These are phyloP conservation scores for Pterophyllum scalare DNA, from an alignment of 2,113 vertebrate species.

Conservation along the genomic window DNA sequence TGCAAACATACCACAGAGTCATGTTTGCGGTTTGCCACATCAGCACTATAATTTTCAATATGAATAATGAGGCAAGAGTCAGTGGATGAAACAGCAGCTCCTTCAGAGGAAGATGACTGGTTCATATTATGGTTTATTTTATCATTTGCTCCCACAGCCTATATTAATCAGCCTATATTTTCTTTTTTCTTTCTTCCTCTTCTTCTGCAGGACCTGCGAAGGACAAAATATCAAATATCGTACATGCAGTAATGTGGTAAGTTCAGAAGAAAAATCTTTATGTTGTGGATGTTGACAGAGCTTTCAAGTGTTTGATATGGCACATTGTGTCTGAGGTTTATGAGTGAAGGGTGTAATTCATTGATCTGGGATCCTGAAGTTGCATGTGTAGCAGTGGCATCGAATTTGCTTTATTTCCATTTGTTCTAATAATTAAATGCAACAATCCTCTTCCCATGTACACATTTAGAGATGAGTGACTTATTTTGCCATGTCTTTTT, in stretches of 20 bases:
- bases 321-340: background rate
- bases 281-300: slow-evolving; percentile 27
- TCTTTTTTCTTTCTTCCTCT: slow-evolving; percentile 55
- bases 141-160: slow-evolving; percentile 37
- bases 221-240: slow-evolving; percentile 96
- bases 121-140: slow-evolving; percentile 56
- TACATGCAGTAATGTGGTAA: slow-evolving; percentile 98
- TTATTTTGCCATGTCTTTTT: background rate
- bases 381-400: background rate
- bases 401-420: slow-evolving; percentile 8
- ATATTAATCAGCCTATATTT: too few relatives aligned
- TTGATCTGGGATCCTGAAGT: background rate
- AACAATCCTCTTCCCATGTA: background rate
- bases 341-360: background rate
- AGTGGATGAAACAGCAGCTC: slow-evolving; percentile 28
- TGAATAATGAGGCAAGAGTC: slow-evolving; percentile 12
- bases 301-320: slow-evolving; percentile 37
- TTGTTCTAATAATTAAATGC: slow-evolving; percentile 7
- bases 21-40: slow-evolving; percentile 35
- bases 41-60: slow-evolving; percentile 3
- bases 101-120: slow-evolving; percentile 21
- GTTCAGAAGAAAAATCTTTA: slow-evolving; percentile 69
- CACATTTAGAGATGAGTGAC: background rate
- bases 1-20: slow-evolving; percentile 11
- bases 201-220: slow-evolving; percentile 88